phyloP scores from a whole-genome alignment of 2,797 vertebrate genomes.

The Cephalopachus bancanus region DNA sequence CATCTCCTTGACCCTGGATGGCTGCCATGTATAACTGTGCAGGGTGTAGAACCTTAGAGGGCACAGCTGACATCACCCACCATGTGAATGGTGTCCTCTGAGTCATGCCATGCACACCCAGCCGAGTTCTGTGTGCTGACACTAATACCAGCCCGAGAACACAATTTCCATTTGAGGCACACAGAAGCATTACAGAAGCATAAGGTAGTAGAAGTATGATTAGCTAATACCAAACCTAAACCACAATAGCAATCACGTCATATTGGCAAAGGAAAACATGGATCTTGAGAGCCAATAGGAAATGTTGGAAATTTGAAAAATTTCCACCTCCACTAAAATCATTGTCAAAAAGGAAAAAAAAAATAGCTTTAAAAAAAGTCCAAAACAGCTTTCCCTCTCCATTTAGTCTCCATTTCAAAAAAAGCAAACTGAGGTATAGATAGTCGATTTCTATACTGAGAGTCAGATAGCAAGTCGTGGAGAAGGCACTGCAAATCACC shows the following conservation, averaged over 20 bases:
- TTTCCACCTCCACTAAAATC: background rate
- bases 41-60: background rate
- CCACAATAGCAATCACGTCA: background rate
- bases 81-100: background rate
- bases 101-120: background rate
- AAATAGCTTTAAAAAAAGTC: background rate
- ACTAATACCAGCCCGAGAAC: background rate
- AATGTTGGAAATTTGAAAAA: conserved; percentile 6
- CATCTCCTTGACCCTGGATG: background rate
- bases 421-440: background rate
- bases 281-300: background rate
- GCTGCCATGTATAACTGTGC: background rate
- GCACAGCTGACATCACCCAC: background rate
- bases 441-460: background rate
- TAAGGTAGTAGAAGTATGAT: background rate
- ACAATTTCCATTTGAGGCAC: conserved; percentile 11
- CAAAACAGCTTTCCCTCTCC: background rate
- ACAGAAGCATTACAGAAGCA: background rate
- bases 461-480: background rate
- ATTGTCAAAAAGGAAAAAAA: background rate
- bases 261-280: background rate
- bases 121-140: background rate
- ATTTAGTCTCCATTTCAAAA: background rate
- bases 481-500: background rate
- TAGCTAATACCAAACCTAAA: background rate